Evolutionary conservation across 2,888 invertebrate species (phyloP).

Genomic region (Limenitis camilla): DNA sequence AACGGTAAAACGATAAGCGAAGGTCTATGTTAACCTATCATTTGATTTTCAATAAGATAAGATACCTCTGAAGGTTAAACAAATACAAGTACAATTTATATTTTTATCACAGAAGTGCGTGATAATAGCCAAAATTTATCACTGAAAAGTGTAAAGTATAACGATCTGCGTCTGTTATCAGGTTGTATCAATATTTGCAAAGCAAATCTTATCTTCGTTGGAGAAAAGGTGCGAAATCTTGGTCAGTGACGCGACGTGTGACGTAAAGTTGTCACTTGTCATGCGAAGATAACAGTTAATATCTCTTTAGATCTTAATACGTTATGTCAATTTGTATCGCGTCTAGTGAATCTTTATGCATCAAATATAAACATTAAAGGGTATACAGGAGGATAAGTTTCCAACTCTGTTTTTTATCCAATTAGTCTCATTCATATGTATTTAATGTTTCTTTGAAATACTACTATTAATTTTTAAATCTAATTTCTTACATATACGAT

Average conservation of each 20-base stretch:
- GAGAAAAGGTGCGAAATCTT: slow-evolving; percentile 53
- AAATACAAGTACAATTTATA: slow-evolving; percentile 31
- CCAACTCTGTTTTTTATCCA: no score
- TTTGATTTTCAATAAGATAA: slow-evolving; percentile 7
- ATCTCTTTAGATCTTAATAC: slow-evolving; percentile 3
- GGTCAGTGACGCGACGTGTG: slow-evolving; percentile 50
- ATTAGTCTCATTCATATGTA: no score
- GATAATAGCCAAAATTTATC: slow-evolving; percentile 52
- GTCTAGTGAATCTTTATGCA: slow-evolving; percentile 5
- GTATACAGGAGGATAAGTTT: neutral
- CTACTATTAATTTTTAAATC: no score
- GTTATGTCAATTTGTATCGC: neutral
- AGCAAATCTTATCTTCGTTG: slow-evolving; percentile 51
- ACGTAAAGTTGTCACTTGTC: slow-evolving; percentile 46
- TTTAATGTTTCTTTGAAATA: no score
- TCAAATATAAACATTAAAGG: neutral
- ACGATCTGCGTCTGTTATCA: slow-evolving; percentile 63
- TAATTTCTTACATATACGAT: no score
- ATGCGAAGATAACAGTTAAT: slow-evolving; percentile 21
- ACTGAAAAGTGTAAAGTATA: slow-evolving; percentile 62
- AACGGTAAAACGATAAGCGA: slow-evolving; percentile 1
- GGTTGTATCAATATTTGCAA: slow-evolving; percentile 50
- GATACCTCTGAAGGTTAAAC: slow-evolving; percentile 18
- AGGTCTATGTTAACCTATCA: neutral
- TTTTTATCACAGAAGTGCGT: slow-evolving; percentile 40